A percentile compares a stretch with the other conserved stretches of the same genome.
phyloP scores from a whole-genome alignment of 2,797 vertebrate species.

The Micromesistius poutassou region DNA sequence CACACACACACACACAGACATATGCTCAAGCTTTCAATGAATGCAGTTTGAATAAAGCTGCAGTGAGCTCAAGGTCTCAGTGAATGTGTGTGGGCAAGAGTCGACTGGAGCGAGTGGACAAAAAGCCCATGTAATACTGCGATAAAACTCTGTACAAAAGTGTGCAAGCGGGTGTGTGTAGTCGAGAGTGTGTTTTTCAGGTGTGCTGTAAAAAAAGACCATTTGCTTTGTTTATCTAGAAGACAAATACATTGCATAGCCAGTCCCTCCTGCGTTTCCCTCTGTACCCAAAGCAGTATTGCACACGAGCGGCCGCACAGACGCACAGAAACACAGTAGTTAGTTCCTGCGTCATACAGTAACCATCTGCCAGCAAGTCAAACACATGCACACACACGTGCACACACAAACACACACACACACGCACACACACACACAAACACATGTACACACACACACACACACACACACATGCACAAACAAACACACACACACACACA shows the following conservation, averaged over 20 bases:
- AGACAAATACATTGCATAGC: constrained; percentile 12
- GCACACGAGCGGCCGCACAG: constrained; percentile 23
- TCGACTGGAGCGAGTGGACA: constrained; percentile 29
- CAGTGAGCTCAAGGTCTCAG: not conserved
- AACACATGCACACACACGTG: constrained; percentile 45
- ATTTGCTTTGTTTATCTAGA: constrained; percentile 18
- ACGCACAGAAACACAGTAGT: constrained; percentile 60
- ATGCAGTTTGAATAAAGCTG: not conserved
- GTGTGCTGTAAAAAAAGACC: constrained; percentile 13
- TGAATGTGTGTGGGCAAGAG: constrained; percentile 15
- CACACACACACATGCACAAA: not conserved
- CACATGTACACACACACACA: not conserved
- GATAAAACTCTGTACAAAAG: constrained; percentile 18
- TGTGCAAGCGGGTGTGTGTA: constrained; percentile 18
- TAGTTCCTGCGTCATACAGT: constrained; percentile 69
- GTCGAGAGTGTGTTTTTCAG: constrained; percentile 10
- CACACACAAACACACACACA: constrained; percentile 27
- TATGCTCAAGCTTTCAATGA: constrained; percentile 2
- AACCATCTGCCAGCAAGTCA: constrained; percentile 67
- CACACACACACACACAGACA: not conserved
- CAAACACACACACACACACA: not conserved
- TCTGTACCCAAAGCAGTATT: constrained; percentile 22
- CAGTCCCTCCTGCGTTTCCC: not conserved
- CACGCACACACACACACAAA: constrained; percentile 14
- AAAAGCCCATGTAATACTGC: constrained; percentile 35